These are phyloP conservation scores for Drosophila sproati DNA, from an alignment of 1,140 invertebrate species.

Conservation along the genomic window DNA sequence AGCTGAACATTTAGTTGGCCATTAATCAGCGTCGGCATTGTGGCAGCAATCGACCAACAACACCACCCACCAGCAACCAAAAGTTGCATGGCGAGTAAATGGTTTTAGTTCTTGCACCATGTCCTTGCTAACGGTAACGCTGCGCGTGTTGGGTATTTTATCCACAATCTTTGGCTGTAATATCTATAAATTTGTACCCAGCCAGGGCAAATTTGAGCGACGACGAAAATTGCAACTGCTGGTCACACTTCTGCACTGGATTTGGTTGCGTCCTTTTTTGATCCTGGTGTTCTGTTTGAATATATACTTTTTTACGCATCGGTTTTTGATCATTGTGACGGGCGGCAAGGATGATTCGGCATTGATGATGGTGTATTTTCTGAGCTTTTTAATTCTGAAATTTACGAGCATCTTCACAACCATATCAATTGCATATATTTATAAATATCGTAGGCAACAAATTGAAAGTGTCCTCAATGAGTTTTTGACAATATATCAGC, in stretches of 20 bases:
- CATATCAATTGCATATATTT: slow-evolving; percentile 20
- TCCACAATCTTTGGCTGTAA: slow-evolving; percentile 55
- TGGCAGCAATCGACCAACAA: neutral
- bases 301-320: neutral
- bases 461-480: slow-evolving; percentile 38
- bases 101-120: slow-evolving; percentile 51
- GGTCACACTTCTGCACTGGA: slow-evolving; percentile 39
- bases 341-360: neutral
- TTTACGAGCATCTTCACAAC: slow-evolving; percentile 24
- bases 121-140: slow-evolving; percentile 50
- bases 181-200: slow-evolving; percentile 35
- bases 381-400: neutral
- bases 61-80: neutral
- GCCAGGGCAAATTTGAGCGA: slow-evolving; percentile 17
- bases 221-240: slow-evolving; percentile 1
- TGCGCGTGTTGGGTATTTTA: slow-evolving; percentile 48
- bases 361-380: slow-evolving; percentile 27
- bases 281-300: neutral
- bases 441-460: slow-evolving; percentile 5
- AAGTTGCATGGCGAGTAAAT: neutral
- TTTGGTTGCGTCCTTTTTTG: slow-evolving; percentile 54
- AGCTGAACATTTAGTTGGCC: slow-evolving; percentile 33
- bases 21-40: slow-evolving; percentile 44
- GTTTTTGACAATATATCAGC: slow-evolving; percentile 35
- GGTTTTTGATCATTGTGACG: neutral